Evolutionary conservation across 2,797 vertebrate species (phyloP).

Genomic region (Peromyscus melanophrys): DNA sequence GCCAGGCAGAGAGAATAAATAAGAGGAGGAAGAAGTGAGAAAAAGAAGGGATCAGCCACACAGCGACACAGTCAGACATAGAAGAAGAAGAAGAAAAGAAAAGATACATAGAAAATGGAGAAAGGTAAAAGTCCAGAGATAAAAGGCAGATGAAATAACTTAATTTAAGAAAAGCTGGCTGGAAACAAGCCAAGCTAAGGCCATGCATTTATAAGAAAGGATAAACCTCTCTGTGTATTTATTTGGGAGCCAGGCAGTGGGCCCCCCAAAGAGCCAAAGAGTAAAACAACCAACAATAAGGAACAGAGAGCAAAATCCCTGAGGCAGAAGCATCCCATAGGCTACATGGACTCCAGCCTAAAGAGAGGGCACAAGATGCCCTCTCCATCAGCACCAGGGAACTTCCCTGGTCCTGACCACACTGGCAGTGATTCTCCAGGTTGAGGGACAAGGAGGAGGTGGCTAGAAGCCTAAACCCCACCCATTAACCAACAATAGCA

Average conservation of each 20-base stretch:
- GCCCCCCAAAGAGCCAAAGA: neutral
- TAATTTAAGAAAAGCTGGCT: neutral
- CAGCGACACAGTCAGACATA: neutral
- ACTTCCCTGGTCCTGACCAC: neutral
- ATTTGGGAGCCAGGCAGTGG: too few species aligned
- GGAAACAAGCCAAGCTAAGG: neutral
- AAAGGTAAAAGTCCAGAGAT: neutral
- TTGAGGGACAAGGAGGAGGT: accelerated
- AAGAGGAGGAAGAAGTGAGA: neutral
- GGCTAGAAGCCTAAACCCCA: neutral
- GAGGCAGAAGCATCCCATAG: neutral
- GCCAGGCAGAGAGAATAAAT: neutral
- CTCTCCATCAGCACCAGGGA: neutral
- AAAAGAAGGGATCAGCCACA: neutral
- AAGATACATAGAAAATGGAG: neutral
- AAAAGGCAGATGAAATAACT: neutral
- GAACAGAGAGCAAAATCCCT: neutral
- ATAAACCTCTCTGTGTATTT: neutral
- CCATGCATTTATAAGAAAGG: neutral
- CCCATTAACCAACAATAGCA: neutral
- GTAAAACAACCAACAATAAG: neutral
- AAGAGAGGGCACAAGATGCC: neutral
- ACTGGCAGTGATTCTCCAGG: neutral
- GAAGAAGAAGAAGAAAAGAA: neutral
- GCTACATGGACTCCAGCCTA: neutral